Evolutionary conservation across 2,113 vertebrate genomes (phyloP), one percentile per base, ranked within the genome.

Genomic region (Solea solea): DNA sequence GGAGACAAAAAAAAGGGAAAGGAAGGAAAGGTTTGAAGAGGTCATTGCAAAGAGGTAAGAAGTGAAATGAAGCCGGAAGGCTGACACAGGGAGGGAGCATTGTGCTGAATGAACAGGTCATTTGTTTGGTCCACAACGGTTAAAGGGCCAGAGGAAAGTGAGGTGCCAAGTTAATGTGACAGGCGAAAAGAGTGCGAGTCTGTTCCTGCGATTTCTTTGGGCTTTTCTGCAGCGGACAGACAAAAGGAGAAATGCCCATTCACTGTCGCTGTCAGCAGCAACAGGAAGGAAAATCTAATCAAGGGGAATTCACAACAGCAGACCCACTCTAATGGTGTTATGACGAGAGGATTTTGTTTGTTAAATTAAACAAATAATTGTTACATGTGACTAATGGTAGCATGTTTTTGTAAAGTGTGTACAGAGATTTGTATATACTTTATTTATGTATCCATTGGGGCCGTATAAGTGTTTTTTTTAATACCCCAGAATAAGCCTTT

Each of bases 101-200:
- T 83, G 81, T 83, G 80, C 61, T 60, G 55, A 49, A 56, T 83
- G 82, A 83, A 85, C 82, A 81, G 76, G 65, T 82, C 88, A 62
- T 84, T 87, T 89, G 80, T 89, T 78, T 69, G 81, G 84, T 78
- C 78, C 88, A 85, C 60, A 41, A 58, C 53, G 78, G 68, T 78
- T 73, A 74, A 80, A 74, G 74, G 58, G 59, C 81, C 80, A 55
- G 62, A 62, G 75, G 67, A 67, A 71, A 78, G 76, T 46, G 54
- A 82, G 80, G 69, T 73, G 82, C 75, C 74, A 79, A 79, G 69
- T 86, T 86, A 87, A 87, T 82, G 88, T 87, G 88, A 81, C 86
- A 81, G 86, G 69, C 76, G 25, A 86, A 82, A 80, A 72, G 76
- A 84, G 78, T 56, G 64, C 39, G n/a, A n/a, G n/a, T n/a, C n/a